These are phyloP conservation scores for Lysandra coridon DNA, from an alignment of 2,888 invertebrate genomes.

Conservation along the genomic window DNA sequence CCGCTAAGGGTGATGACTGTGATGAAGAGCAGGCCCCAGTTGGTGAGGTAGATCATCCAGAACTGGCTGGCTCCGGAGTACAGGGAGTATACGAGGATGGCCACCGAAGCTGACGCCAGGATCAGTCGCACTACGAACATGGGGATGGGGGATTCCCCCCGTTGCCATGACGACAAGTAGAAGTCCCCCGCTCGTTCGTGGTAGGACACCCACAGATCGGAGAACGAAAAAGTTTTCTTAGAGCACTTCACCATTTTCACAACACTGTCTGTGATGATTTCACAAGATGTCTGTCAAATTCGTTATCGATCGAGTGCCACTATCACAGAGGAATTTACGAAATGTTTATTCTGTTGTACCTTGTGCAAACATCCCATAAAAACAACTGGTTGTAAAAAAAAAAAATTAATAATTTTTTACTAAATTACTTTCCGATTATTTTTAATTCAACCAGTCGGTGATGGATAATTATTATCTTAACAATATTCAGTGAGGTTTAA, in stretches of 20 bases:
- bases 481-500: not conserved
- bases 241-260: constrained; percentile 69
- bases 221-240: constrained; percentile 56
- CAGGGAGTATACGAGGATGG: constrained; percentile 62
- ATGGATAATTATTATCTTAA: not conserved
- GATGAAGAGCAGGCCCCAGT: constrained; percentile 67
- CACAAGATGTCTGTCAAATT: constrained; percentile 41
- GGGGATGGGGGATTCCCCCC: constrained; percentile 63
- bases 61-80: constrained; percentile 47
- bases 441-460: not conserved
- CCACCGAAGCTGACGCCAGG: constrained; percentile 51
- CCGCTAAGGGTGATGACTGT: constrained; percentile 53
- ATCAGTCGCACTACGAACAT: constrained; percentile 59
- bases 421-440: not conserved
- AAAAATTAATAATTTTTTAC: not conserved
- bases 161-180: constrained; percentile 70
- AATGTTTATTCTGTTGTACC: constrained; percentile 15
- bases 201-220: constrained; percentile 65
- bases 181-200: constrained; percentile 66
- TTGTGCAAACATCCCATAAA: not conserved
- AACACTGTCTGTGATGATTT: constrained; percentile 33
- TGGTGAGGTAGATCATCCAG: constrained; percentile 69
- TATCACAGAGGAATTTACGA: constrained; percentile 42
- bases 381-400: not conserved
- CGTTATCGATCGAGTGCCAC: constrained; percentile 53